A percentile compares a stretch with the other conserved stretches of the same genome.
Evolutionary conservation across 2,797 vertebrate species (phyloP).

Genomic region (Chaetodon trifasciatus): DNA sequence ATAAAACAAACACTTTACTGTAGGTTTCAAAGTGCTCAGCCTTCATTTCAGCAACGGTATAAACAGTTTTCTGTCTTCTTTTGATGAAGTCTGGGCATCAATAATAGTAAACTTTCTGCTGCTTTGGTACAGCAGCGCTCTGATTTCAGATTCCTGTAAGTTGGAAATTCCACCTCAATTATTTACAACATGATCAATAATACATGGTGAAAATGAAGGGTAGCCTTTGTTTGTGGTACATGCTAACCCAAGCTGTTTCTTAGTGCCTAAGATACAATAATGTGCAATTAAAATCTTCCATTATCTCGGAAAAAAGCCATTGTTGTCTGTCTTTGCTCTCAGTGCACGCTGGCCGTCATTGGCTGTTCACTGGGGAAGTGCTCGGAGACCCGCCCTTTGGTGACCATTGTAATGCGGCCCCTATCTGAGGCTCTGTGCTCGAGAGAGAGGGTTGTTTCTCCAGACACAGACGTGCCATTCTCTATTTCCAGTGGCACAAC

Average conservation of each 20-base stretch:
- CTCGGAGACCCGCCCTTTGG: slow-evolving; percentile 18
- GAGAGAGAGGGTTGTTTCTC: slow-evolving; percentile 8
- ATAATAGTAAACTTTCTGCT: slow-evolving; percentile 11
- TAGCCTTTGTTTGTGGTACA: too few relatives aligned
- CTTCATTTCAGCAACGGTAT: neutral
- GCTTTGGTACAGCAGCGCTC: slow-evolving; percentile 36
- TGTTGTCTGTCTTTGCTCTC: neutral
- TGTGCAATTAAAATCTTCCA: neutral
- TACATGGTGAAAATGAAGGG: slow-evolving; percentile 2
- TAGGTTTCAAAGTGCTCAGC: neutral
- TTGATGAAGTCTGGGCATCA: slow-evolving; percentile 12
- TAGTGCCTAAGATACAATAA: neutral
- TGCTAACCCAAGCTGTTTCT: neutral
- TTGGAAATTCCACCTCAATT: slow-evolving; percentile 37
- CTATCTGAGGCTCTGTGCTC: slow-evolving; percentile 38
- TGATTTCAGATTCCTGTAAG: slow-evolving; percentile 36
- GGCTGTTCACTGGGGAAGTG: neutral
- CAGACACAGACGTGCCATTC: slow-evolving; percentile 18
- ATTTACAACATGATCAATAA: slow-evolving; percentile 49
- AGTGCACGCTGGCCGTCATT: neutral
- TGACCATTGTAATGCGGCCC: slow-evolving; percentile 38
- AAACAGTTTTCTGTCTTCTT: too few relatives aligned
- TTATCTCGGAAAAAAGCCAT: neutral
- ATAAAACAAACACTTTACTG: neutral
- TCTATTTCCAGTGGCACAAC: slow-evolving; percentile 41